phyloP scores from a whole-genome alignment of 2,797 vertebrate species.

The Zalophus californianus region DNA sequence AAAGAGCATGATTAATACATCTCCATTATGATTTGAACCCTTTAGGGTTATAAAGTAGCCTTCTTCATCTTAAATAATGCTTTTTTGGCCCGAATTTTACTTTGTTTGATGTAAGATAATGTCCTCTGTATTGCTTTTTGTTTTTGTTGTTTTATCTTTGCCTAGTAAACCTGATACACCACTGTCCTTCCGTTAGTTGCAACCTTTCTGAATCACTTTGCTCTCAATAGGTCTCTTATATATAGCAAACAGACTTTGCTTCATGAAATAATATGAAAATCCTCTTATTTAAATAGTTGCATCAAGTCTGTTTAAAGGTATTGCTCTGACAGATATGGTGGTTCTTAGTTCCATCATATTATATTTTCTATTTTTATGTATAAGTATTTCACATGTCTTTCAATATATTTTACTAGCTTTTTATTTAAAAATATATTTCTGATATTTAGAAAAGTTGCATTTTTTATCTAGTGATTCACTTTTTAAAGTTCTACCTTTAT shows the following conservation, averaged over 20 bases:
- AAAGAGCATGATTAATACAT: neutral
- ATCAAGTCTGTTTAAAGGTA: neutral
- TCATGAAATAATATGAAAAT: neutral
- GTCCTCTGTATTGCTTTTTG: neutral
- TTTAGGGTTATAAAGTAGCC: neutral
- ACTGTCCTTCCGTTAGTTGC: neutral
- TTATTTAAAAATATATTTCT: neutral
- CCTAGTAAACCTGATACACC: neutral
- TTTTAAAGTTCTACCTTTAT: neutral
- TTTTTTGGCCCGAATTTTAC: neutral
- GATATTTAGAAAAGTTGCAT: neutral
- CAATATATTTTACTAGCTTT: conserved; percentile 24
- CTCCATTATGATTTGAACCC: neutral
- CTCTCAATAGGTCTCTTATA: neutral
- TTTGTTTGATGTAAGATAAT: neutral
- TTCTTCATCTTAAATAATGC: neutral
- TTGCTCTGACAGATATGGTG: neutral
- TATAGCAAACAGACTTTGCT: neutral
- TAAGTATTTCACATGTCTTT: neutral
- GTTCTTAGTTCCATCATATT: neutral
- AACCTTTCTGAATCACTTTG: neutral
- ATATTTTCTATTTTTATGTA: neutral
- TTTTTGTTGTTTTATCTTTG: neutral
- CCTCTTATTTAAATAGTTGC: neutral
- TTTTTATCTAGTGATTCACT: neutral